Evolutionary conservation across 2,888 invertebrate species (phyloP).

Genomic region (Aromia moschata): DNA sequence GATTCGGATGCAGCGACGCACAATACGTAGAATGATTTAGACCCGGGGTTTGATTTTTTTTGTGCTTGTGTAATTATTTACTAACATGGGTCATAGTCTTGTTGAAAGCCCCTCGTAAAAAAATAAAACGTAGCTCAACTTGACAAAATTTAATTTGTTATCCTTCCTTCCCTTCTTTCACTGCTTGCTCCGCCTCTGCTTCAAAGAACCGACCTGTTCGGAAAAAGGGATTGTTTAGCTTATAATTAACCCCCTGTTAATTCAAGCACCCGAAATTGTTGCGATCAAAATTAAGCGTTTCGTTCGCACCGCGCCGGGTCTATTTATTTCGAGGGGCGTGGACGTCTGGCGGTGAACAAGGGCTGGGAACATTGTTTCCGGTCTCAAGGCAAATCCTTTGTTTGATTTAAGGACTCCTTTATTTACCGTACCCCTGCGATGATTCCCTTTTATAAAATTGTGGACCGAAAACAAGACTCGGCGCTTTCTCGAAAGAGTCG

Average conservation of each 20-base stretch:
- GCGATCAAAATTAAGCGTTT: slow-evolving; percentile 3
- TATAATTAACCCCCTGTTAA: slow-evolving; percentile 3
- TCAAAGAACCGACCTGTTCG: not conserved
- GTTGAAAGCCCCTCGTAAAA: no score
- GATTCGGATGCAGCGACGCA: no score
- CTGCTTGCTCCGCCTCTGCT: no score
- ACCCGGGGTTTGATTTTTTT: no score
- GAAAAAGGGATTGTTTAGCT: slow-evolving; percentile 8
- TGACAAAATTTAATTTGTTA: no score
- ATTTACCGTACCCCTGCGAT: not conserved
- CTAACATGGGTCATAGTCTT: no score
- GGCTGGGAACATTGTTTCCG: not conserved
- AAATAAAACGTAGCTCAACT: no score
- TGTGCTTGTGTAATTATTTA: no score
- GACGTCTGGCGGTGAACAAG: not conserved
- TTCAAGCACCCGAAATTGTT: slow-evolving; percentile 5
- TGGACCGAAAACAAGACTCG: no score
- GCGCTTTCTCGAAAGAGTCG: no score
- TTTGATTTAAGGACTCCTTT: not conserved
- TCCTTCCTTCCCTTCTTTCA: no score
- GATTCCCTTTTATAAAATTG: not conserved
- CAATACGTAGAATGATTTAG: no score
- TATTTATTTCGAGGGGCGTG: not conserved
- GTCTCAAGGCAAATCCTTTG: not conserved
- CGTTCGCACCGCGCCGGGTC: not conserved